Base-by-base conservation (phyloP, 1,140 invertebrate species). In the Bathynomus jamesi region DNA sequence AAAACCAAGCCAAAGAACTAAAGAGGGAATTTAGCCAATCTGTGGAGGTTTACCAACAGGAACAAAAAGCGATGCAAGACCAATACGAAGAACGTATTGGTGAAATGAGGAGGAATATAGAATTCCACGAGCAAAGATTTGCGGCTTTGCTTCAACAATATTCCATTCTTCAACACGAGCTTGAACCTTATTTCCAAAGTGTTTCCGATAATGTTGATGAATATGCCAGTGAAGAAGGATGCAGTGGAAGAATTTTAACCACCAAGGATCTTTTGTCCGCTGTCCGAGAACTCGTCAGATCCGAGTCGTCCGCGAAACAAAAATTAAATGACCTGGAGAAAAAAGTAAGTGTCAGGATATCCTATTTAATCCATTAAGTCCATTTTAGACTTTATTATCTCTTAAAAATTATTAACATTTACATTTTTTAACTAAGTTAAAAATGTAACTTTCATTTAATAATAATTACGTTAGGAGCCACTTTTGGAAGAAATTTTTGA, bases 301-400 rank as follows among this genome's bases (percentile, higher is more conserved):
- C 76, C 11, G 76, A 77, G 67, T 61, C 67, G 7, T 13, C 61
- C 11, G 69, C 79, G 4, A 84, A 83, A 74, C 82, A 80, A 63
- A 82, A 85, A 66, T 85, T 91, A 28, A 83, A 82, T 31, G 88
- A 90, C 62, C 76, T 90, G 5, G 88, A 90, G 78, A 83, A 86
- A 32, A 83, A 86, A 72, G 76, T 77, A 68, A 67, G 32, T 1
- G 31, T 27, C n/a, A n/a, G n/a, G n/a, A n/a, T n/a, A n/a, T n/a
- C n/a, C n/a, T n/a, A n/a, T n/a, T n/a, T n/a, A n/a, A n/a, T n/a
- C n/a, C n/a, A n/a, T n/a, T n/a, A n/a, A n/a, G n/a, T n/a, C n/a
- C n/a, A n/a, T n/a, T n/a, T n/a, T n/a, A n/a, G n/a, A n/a, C n/a
- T n/a, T n/a, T n/a, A n/a, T n/a, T n/a, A n/a, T n/a, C n/a, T n/a